Percentiles rank a stretch among this genome's conserved stretches.
These are phyloP conservation scores for Drosophila tristis DNA, from an alignment of 1,140 invertebrate species.

Conservation along the genomic window DNA sequence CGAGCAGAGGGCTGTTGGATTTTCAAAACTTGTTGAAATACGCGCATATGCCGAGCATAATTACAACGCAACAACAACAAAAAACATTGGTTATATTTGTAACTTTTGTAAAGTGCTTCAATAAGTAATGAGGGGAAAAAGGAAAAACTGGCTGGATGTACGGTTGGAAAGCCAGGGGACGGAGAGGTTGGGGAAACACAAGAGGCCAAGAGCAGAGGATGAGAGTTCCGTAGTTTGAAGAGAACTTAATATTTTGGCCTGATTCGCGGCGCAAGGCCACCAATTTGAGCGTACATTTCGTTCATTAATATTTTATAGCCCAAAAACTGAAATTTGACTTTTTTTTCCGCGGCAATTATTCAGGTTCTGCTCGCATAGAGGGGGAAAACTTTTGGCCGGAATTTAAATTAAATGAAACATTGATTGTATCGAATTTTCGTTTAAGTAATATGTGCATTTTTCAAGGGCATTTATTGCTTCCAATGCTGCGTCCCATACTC, in stretches of 20 bases:
- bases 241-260: conserved; percentile 55
- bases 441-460: conserved; percentile 3
- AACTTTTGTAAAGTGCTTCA: conserved; percentile 71
- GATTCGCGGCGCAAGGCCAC: conserved; percentile 43
- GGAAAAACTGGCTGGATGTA: too few species aligned
- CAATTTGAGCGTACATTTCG: conserved; percentile 13
- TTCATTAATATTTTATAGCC: conserved; percentile 24
- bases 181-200: conserved; percentile 1
- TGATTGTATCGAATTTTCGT: conserved; percentile 12
- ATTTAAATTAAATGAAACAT: too few species aligned
- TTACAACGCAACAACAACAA: conserved; percentile 51
- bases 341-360: not conserved
- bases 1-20: conserved; percentile 31
- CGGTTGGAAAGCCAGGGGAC: not conserved
- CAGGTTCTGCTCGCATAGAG: too few species aligned
- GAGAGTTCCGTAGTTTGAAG: conserved; percentile 25
- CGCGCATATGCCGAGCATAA: conserved; percentile 74
- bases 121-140: conserved; percentile 66
- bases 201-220: conserved; percentile 5
- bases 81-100: conserved; percentile 60
- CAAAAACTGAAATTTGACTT: too few species aligned
- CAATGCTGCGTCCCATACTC: conserved; percentile 3
- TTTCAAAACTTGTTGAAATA: conserved; percentile 67
- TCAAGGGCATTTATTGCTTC: conserved; percentile 1
- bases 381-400: too few species aligned